Conservation (phyloP, 2,888 invertebrate species). For the Agrotis puta region DNA sequence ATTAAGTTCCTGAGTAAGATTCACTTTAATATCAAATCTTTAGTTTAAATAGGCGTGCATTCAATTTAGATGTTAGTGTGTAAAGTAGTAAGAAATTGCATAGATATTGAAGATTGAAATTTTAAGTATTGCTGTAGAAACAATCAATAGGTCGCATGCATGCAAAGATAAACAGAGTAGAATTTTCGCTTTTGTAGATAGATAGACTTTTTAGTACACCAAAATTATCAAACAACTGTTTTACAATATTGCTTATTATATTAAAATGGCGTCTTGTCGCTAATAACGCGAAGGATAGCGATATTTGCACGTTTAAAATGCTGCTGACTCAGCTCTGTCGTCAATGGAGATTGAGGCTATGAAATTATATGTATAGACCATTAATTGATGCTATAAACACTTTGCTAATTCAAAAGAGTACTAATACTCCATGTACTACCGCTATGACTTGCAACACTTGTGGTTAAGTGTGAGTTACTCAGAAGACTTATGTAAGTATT, state of each 20-base stretch:
- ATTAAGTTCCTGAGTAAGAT: neutral
- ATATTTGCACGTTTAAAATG: neutral
- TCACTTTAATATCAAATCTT: neutral
- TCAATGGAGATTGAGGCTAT: neutral
- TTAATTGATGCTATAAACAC: neutral
- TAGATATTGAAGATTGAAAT: neutral
- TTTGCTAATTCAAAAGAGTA: neutral
- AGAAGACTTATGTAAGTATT: slow-evolving; percentile 20
- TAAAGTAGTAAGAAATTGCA: slow-evolving; percentile 1
- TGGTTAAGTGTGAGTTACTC: neutral
- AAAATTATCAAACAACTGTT: no score
- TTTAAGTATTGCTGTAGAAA: slow-evolving; percentile 14
- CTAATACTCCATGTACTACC: slow-evolving; percentile 1
- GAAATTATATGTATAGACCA: no score
- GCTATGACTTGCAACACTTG: neutral
- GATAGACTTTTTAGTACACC: no score
- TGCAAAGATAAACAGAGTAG: neutral
- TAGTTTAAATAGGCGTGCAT: neutral
- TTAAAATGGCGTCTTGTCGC: no score
- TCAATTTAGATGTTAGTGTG: neutral
- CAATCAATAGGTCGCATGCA: slow-evolving; percentile 6
- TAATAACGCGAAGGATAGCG: neutral
- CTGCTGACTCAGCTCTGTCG: neutral
- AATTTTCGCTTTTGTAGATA: neutral
- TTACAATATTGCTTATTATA: no score